Evolutionary conservation across 2,797 vertebrate genomes (phyloP).

Genomic region (Geotrypetes seraphini): DNA sequence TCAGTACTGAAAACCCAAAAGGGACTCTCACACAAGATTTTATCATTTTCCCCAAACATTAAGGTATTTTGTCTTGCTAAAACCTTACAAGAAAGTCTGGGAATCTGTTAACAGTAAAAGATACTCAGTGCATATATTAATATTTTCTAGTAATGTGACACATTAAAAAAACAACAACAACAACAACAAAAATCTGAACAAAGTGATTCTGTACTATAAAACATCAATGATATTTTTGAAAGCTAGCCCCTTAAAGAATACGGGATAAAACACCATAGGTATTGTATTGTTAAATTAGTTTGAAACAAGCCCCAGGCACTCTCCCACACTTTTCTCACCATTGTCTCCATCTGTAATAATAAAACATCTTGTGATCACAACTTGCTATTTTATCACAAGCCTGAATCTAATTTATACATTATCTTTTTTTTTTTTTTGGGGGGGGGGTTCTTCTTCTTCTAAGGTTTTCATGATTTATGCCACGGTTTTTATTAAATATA

Average conservation of each 20-base stretch:
- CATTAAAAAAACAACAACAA: too few relatives aligned
- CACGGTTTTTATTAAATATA: constrained; percentile 27
- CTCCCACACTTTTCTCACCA: constrained; percentile 66
- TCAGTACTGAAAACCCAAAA: too few relatives aligned
- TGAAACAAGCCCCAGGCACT: constrained; percentile 53
- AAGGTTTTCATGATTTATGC: constrained; percentile 21
- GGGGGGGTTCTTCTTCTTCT: constrained; percentile 37
- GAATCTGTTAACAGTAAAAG: background rate
- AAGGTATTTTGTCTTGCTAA: background rate
- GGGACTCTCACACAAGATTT: background rate
- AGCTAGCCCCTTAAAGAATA: background rate
- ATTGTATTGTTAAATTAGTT: constrained; percentile 29
- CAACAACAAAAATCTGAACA: too few relatives aligned
- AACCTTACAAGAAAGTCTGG: constrained; percentile 6
- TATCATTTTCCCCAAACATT: background rate
- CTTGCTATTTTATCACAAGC: constrained; percentile 65
- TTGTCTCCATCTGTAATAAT: constrained; percentile 84
- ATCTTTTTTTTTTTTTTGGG: too few relatives aligned
- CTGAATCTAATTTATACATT: constrained; percentile 71
- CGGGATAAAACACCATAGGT: constrained; percentile 13
- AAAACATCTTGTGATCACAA: constrained; percentile 72
- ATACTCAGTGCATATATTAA: accelerated
- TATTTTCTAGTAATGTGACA: constrained; percentile 1
- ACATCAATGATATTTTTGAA: constrained; percentile 13
- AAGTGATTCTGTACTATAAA: background rate